Evolutionary conservation across 2,888 invertebrate species (phyloP), one percentile per base, ranked within the genome.

Genomic region (Linnaemya tessellans): DNA sequence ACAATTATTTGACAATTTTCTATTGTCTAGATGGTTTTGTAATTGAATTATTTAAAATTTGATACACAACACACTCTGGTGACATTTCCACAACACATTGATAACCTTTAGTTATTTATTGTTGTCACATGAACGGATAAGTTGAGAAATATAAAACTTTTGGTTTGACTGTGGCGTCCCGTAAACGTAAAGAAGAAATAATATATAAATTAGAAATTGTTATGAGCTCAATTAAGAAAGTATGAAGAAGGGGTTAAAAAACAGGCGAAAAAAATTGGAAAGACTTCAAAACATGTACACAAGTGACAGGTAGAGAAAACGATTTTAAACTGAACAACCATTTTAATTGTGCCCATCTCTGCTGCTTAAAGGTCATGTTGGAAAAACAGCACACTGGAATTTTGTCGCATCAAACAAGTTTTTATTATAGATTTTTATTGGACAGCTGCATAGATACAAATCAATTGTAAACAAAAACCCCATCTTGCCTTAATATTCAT

Each of bases 51-150:
- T 20, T 67, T 62, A 20, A 38, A 25, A 58, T 67, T 73, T 78
- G 60, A 58, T 62, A 74, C 56, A 79, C 62, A 54, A 74, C 74
- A 74, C 74, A 70, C 35, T 30, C 30, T 22, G 30, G 46, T 79
- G 78, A 83, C 68, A 84, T 79, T 79, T 70, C 41, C 56, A 65
- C 5, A 54, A 56, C 35, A 62, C 51, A 43, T 25, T 43, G 25
- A 68, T 56, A 58, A 82, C 58, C 49, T 77, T 77, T 82, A 30
- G 13, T 75, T 81, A 46, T 38, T 41, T 54, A 65, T 73, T 58
- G 10, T 65, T 25, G 25, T 13, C 0, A 43, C n/a, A 10, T 65
- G 15, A 25, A 10, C 9, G 15, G 10, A 8, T n/a, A 43, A 43
- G n/a, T n/a, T 35, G n/a, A 35, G 4, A 60, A 35, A 30, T 46